Percentiles rank a stretch among this genome's conserved stretches.
phyloP scores from a whole-genome alignment of 1,140 invertebrate species.

The Paramacrobiotus metropolitanus region DNA sequence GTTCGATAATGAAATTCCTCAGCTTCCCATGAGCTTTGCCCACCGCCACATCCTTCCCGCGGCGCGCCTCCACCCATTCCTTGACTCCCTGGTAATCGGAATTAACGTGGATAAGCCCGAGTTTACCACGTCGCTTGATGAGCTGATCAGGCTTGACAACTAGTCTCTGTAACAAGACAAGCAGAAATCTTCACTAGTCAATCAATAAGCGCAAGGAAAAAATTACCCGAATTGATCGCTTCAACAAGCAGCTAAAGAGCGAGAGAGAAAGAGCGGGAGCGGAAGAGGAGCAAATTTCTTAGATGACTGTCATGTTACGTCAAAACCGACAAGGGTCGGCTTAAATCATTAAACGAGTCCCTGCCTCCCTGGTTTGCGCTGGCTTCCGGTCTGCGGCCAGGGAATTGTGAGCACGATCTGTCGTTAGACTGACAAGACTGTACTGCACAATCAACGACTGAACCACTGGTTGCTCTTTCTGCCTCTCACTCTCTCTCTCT shows the following conservation, averaged over 20 bases:
- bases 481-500: too few species aligned
- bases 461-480: too few species aligned
- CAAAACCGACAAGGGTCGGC: too few species aligned
- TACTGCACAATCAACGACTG: too few species aligned
- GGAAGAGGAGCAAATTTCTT: too few species aligned
- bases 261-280: background rate
- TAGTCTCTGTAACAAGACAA: conserved; percentile 36
- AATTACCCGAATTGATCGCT: background rate
- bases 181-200: conserved; percentile 9
- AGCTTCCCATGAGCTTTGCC: conserved; percentile 63
- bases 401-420: too few species aligned
- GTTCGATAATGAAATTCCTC: conserved; percentile 85
- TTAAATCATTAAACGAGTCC: too few species aligned
- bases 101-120: conserved; percentile 88
- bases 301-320: too few species aligned
- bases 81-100: conserved; percentile 47
- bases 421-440: too few species aligned
- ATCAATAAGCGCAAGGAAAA: background rate
- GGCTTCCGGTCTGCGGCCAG: too few species aligned
- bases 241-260: background rate
- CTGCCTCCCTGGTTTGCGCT: too few species aligned
- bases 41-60: conserved; percentile 58
- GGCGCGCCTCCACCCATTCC: conserved; percentile 64
- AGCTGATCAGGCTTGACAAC: conserved; percentile 97
- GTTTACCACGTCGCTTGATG: conserved; percentile 88